phyloP scores from a whole-genome alignment of 1,140 invertebrate genomes.

The Calliphora vicina region DNA sequence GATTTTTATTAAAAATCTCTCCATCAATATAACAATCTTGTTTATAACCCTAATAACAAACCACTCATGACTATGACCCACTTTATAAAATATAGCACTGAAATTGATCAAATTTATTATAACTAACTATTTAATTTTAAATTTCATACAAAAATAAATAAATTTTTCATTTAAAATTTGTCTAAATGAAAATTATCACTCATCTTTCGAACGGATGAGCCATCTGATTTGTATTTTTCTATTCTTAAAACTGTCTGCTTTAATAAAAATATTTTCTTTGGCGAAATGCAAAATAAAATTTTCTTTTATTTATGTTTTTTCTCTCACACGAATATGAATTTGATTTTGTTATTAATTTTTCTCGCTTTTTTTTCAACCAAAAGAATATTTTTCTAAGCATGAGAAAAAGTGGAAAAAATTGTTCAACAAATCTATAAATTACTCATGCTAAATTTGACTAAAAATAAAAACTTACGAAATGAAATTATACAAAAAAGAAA shows the following conservation, averaged over 20 bases:
- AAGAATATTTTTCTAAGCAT: no score
- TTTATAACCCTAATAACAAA: no score
- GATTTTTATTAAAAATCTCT: no score
- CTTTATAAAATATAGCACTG: no score
- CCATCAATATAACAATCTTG: no score
- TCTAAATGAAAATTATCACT: background rate
- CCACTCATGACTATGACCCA: no score
- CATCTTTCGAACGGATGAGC: background rate
- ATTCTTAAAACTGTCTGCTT: background rate
- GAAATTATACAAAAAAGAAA: background rate
- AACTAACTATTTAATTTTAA: no score
- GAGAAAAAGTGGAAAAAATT: background rate
- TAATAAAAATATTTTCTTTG: background rate
- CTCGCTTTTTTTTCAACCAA: background rate
- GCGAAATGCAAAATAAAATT: background rate
- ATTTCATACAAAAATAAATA: no score
- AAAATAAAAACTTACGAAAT: constrained; percentile 14
- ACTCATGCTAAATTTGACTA: background rate
- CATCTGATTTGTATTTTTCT: background rate
- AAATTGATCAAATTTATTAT: no score
- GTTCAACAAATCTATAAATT: background rate
- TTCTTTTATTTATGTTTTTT: background rate
- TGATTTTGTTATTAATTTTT: background rate
- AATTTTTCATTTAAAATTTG: background rate
- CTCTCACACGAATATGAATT: background rate